phyloP scores from a whole-genome alignment of 2,797 vertebrate species.

The Gorsachius magnificus region DNA sequence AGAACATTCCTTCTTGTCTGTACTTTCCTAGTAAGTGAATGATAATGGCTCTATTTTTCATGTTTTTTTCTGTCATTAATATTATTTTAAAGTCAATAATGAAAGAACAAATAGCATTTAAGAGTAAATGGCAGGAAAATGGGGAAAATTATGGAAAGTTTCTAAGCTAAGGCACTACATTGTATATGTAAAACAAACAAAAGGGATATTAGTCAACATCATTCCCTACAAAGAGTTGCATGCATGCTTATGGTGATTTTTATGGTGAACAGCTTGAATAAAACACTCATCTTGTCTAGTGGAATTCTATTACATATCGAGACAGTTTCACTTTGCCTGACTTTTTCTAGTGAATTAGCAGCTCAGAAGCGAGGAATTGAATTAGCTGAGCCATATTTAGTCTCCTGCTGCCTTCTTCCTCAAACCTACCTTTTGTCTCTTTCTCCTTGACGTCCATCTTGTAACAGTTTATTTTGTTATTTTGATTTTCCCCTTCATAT shows the following conservation, averaged over 20 bases:
- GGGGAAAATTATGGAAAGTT: neutral
- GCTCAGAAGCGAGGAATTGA: neutral
- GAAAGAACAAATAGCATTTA: neutral
- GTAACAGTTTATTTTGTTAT: neutral
- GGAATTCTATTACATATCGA: neutral
- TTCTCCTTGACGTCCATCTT: neutral
- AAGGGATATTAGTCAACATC: neutral
- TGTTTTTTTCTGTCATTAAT: neutral
- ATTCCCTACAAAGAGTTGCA: neutral
- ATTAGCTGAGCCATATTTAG: neutral
- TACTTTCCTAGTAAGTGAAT: neutral
- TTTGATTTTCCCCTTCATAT: neutral
- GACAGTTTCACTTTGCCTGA: neutral
- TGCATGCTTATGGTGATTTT: neutral
- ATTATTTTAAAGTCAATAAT: neutral
- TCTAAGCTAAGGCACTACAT: neutral
- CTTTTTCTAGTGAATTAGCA: neutral
- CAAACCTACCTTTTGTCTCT: neutral
- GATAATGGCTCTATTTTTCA: neutral
- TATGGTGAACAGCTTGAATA: neutral
- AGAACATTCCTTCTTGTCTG: neutral
- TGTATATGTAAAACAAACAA: neutral
- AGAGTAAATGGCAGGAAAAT: neutral
- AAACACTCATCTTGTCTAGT: neutral
- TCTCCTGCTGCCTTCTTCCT: neutral